Evolutionary conservation across 2,888 invertebrate species (phyloP), one percentile per base, ranked within the genome.

Genomic region (Phrixothrix hirtus): DNA sequence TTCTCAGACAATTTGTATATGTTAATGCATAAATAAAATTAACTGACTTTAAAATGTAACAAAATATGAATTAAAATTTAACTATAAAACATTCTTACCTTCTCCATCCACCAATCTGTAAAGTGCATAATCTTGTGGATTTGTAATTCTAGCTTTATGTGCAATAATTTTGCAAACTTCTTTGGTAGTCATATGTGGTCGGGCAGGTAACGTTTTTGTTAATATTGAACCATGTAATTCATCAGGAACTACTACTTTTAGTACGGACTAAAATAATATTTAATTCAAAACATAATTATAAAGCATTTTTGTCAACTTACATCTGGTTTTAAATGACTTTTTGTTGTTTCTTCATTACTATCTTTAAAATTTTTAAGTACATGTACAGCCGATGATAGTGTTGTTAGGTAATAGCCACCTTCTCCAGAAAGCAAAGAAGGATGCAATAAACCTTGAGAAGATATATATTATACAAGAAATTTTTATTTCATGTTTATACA

Each of bases 151-250:
- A 49, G 95, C 92, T 71, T 95, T 95, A 73, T 95, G 95, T 10
- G 96, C 96, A 47, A 97, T 89, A 69, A 95, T 92, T 41, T 94
- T 88, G 78, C 95, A 94, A 44, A 97, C 87, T 77, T 96, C 95
- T 41, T 89, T 84, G 0, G 94, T 93, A 15, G 93, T 91, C 78
- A 95, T 95, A 65, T 93, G 92, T 0, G 95, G 95, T 65, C 95
- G 82, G 60, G 95, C 92, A 30, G 96, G 96, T 54, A 97, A 82
- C 16, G 95, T 93, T 74, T 94, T 91, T 51, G 92, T 89, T 59
- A 92, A 86, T 68, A 97, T 88, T 16, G 92, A 92, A 44, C 95
- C 96, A 67, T 92, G 89, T 65, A 91, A 83, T 77, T 97, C 96
- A 77, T 97, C 94, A 9, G 96, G 96, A 56, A 97, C 87, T 58